Conservation (phyloP, 2,888 invertebrate genomes). For the Schrankia costaestrigalis region DNA sequence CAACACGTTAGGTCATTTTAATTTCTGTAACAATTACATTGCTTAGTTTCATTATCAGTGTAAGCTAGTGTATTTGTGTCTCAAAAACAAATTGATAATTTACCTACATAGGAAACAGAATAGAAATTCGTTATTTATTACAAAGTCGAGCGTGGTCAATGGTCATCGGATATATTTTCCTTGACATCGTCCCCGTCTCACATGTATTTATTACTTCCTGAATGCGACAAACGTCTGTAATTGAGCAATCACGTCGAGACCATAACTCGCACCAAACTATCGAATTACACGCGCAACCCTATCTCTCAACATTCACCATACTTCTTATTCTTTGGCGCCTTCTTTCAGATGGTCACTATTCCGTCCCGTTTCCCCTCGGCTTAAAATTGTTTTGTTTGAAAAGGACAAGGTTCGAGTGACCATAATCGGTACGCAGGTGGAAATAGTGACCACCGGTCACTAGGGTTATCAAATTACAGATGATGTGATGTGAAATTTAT, state of each 20-base stretch:
- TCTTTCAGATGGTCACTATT: conserved; percentile 32
- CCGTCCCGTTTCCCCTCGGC: conserved; percentile 31
- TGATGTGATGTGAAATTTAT: conserved; percentile 67
- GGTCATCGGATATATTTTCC: conserved; percentile 25
- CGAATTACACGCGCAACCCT: conserved; percentile 63
- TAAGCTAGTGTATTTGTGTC: too few relatives aligned
- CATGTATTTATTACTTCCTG: conserved; percentile 71
- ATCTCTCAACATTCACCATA: conserved; percentile 45
- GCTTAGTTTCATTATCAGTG: too few relatives aligned
- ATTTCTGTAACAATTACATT: too few relatives aligned
- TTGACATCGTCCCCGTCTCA: conserved; percentile 27
- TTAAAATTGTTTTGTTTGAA: conserved; percentile 14
- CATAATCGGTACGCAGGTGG: conserved; percentile 56
- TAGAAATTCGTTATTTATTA: conserved; percentile 24
- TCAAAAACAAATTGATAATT: too few relatives aligned
- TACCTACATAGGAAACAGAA: conserved; percentile 12
- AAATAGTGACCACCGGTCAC: conserved; percentile 70
- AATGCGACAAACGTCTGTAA: conserved; percentile 63
- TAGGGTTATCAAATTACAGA: conserved; percentile 63
- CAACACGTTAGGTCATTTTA: too few relatives aligned
- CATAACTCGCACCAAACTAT: conserved; percentile 66
- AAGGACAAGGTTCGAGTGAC: conserved; percentile 33
- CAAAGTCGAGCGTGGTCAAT: conserved; percentile 16
- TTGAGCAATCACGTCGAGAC: conserved; percentile 69
- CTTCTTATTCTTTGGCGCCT: conserved; percentile 39